These are phyloP conservation scores for Cydia splendana DNA, from an alignment of 1,140 invertebrate species.

Conservation along the genomic window DNA sequence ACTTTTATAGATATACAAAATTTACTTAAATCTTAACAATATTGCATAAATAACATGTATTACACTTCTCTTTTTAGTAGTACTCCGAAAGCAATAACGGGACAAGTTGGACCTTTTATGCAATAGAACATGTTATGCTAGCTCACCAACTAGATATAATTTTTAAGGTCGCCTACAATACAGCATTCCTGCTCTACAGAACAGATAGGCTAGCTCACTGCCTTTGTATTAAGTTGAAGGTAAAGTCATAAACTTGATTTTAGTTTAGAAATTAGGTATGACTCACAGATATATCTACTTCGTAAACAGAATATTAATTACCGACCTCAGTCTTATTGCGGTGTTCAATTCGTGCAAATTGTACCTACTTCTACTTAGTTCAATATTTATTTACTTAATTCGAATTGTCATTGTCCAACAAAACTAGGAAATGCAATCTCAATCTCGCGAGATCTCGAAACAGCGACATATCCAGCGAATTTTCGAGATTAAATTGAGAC, in stretches of 20 bases:
- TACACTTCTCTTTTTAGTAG: too few relatives aligned
- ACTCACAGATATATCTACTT: background rate
- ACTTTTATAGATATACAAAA: too few relatives aligned
- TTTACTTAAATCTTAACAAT: too few relatives aligned
- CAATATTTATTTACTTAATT: background rate
- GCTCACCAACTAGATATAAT: background rate
- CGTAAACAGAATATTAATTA: background rate
- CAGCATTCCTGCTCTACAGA: constrained; percentile 15
- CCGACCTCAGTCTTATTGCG: background rate
- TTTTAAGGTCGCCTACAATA: constrained; percentile 33
- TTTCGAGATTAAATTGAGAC: too few relatives aligned
- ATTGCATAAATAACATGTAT: too few relatives aligned
- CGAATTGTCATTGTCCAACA: background rate
- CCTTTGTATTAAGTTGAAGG: constrained; percentile 16
- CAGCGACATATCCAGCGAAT: too few relatives aligned
- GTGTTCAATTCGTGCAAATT: background rate
- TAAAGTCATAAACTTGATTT: constrained; percentile 13
- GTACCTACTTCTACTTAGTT: background rate
- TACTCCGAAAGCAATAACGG: too few relatives aligned
- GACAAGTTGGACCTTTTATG: background rate
- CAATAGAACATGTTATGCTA: background rate
- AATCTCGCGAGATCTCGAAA: too few relatives aligned
- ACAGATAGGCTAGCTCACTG: constrained; percentile 17
- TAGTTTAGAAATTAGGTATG: background rate
- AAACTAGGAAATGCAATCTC: too few relatives aligned